Percentiles rank a stretch among this genome's conserved stretches.
These are phyloP conservation scores for Octopus sinensis DNA, from an alignment of 1,140 invertebrate species.

Conservation along the genomic window DNA sequence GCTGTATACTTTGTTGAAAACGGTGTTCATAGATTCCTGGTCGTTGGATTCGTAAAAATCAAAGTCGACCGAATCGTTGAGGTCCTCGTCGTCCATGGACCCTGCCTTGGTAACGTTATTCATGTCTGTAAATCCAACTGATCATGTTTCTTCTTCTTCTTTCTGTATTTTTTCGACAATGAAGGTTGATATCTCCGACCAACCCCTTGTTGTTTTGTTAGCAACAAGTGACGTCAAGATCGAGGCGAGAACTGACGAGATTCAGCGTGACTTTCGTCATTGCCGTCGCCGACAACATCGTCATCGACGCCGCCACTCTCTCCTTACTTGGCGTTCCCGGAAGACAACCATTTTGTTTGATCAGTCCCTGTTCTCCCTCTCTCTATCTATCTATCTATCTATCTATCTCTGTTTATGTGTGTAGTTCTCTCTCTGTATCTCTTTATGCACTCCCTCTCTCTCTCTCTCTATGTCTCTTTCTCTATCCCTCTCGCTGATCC, in stretches of 20 bases:
- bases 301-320: neutral
- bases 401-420: too few relatives aligned
- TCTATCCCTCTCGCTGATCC: too few relatives aligned
- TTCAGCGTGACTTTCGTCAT: neutral
- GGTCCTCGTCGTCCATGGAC: neutral
- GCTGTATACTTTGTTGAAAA: neutral
- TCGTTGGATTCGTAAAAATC: neutral
- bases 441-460: too few relatives aligned
- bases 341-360: neutral
- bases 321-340: neutral
- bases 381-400: too few relatives aligned
- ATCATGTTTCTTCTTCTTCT: neutral
- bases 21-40: neutral
- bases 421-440: too few relatives aligned
- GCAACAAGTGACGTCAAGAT: conserved; percentile 8
- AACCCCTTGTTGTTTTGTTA: neutral
- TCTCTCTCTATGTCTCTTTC: too few relatives aligned
- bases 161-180: neutral
- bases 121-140: neutral
- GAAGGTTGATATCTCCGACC: neutral
- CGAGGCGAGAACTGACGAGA: neutral
- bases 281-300: neutral
- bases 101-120: neutral
- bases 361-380: neutral
- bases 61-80: neutral